phyloP scores from a whole-genome alignment of 37 sponge, comb jelly and placozoan species.

The Agelas oroides region DNA sequence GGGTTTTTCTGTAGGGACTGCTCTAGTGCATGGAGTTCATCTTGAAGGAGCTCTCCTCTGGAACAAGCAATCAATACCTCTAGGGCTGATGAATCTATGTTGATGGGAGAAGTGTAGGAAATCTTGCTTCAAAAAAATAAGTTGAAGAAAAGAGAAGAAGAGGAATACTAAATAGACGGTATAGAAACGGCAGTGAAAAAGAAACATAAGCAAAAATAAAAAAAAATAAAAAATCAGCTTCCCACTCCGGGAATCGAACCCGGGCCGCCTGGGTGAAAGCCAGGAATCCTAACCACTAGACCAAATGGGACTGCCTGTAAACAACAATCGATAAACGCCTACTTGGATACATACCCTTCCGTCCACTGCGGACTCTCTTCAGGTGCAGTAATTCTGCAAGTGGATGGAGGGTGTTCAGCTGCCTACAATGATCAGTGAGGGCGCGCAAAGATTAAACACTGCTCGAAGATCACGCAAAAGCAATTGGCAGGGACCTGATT shows the following conservation, averaged over 20 bases:
- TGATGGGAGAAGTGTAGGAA: too few relatives aligned
- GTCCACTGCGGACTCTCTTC: conserved; percentile 46
- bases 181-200: conserved; percentile 27
- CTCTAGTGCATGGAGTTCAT: background rate
- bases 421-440: conserved; percentile 15
- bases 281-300: conserved; percentile 93
- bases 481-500: conserved; percentile 20
- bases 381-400: conserved; percentile 27
- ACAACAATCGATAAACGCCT: background rate
- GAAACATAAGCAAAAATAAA: background rate
- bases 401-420: conserved; percentile 30
- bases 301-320: conserved; percentile 68
- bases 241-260: conserved; percentile 90
- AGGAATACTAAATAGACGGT: conserved; percentile 36
- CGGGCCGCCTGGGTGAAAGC: conserved; percentile 92
- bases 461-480: background rate
- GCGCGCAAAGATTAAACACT: background rate
- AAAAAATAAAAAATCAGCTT: conserved; percentile 39
- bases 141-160: background rate
- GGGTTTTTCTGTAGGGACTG: background rate
- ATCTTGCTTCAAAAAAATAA: conserved; percentile 12
- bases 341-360: conserved; percentile 24
- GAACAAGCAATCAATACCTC: background rate
- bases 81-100: background rate
- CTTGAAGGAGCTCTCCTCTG: background rate